Percentiles rank a stretch among this genome's conserved stretches.
Evolutionary conservation across 2,888 invertebrate species (phyloP).

Genomic region (Trachelus tabidus): DNA sequence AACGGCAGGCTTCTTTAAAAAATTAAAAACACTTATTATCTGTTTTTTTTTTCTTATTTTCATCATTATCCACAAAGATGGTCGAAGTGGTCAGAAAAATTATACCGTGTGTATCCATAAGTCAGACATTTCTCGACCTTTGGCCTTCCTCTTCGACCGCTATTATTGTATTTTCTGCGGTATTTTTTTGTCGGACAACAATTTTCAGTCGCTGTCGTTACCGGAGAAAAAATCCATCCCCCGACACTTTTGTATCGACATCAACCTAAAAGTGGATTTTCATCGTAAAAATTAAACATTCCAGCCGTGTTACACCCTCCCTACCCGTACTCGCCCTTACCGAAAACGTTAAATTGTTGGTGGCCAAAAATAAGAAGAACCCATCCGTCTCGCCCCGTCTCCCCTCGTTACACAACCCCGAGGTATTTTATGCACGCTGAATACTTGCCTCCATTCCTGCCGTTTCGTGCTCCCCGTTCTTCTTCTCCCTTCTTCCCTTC

Average conservation of each 20-base stretch:
- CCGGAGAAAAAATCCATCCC: not conserved
- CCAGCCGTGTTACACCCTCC: not conserved
- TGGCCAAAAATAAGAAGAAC: not conserved
- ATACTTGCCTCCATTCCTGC: not conserved
- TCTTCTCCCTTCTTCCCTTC: not conserved
- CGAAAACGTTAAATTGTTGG: not conserved
- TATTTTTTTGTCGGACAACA: not conserved
- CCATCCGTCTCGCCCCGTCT: not conserved
- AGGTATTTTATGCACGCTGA: not conserved
- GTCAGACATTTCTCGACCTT: not conserved
- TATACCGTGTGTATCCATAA: not conserved
- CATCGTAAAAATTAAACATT: not conserved
- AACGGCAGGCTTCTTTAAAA: not conserved
- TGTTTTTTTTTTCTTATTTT: not conserved
- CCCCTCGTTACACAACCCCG: not conserved
- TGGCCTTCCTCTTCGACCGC: not conserved
- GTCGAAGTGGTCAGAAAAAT: not conserved
- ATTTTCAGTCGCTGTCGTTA: not conserved
- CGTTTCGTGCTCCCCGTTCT: not conserved
- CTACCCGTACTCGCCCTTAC: not conserved
- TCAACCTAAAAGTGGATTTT: not conserved
- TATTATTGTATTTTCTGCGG: not conserved
- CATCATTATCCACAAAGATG: not conserved
- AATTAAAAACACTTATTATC: not conserved
- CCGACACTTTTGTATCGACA: not conserved